Base-by-base conservation (phyloP, 2,113 vertebrate species). In the Ifrita kowaldi region DNA sequence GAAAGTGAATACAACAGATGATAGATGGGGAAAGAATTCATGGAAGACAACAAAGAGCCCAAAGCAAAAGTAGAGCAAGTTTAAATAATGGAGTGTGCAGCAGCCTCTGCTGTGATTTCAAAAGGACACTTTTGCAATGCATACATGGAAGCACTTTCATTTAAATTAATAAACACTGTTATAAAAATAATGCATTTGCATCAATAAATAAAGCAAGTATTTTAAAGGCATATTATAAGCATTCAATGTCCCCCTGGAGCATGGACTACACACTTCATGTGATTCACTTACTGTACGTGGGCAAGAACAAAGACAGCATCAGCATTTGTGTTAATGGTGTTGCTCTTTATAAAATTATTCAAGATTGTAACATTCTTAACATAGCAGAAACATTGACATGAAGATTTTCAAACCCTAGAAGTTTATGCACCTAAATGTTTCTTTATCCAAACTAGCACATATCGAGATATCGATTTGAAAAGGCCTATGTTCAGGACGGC, bases 41-140 rank as follows among this genome's bases (percentile, higher is more conserved):
- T 1, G 2, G 32, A 89, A 59, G 41, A 57, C 46, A 77, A 59
- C 27, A 39, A 59, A 46, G 39, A 74, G 13, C 16, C 49, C 37
- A 76, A 63, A 73, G 42, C 32, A 91, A 68, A 95, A 94, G 50
- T 49, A 86, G 65, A 83, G 32, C 59, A 95, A 41, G 23, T 86
- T 95, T 97, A 96, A 97, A 87, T 94, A 95, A 95, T 82, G 17
- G 52, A 95, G 42, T 14, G 24, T 42, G 50, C 21, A 69, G 44
- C 42, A 70, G 44, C 30, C 71, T 84, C 77, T 85, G 13, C 57
- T 81, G 39, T 50, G 41, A 91, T 93, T 87, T 65, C 41, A 41
- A 67, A 74, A 65, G 23, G 21, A 63, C 22, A 26, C n/a, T 80
- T 76, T 80, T 76, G 39, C 1, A 4, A 62, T 18, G 33, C n/a